Evolutionary conservation across 2,797 vertebrate species (phyloP).

Genomic region (Vireo griseus): DNA sequence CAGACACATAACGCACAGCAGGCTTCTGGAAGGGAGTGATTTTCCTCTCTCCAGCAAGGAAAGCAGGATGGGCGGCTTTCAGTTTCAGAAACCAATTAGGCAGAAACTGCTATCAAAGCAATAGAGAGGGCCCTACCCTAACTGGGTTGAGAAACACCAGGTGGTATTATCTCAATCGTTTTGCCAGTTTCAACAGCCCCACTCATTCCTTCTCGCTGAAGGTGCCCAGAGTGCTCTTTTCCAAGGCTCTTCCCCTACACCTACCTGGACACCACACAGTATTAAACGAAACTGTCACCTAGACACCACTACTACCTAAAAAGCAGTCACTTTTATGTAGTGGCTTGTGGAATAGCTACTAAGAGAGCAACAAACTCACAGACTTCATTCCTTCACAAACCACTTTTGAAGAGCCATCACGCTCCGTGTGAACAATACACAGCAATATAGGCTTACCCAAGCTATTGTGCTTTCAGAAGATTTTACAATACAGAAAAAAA

Average conservation of each 20-base stretch:
- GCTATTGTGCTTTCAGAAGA: neutral
- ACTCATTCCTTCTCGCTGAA: neutral
- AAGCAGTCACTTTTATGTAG: neutral
- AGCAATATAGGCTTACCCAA: neutral
- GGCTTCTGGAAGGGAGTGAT: constrained; percentile 32
- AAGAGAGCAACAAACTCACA: neutral
- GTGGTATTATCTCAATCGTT: neutral
- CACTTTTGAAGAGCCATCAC: neutral
- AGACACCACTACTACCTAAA: neutral
- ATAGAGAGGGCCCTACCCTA: constrained; percentile 54
- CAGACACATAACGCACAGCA: neutral
- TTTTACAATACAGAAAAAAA: neutral
- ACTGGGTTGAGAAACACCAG: constrained; percentile 19
- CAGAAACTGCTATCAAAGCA: constrained; percentile 64
- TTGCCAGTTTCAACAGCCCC: neutral
- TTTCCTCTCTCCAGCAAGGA: constrained; percentile 38
- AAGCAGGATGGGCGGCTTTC: constrained; percentile 49
- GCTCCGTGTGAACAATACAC: neutral
- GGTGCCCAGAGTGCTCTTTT: neutral
- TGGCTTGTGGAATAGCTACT: neutral
- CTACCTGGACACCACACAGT: neutral
- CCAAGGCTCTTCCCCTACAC: neutral
- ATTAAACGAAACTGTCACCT: neutral
- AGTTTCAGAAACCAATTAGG: constrained; percentile 56
- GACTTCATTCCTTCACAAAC: neutral